Evolutionary conservation across 2,797 vertebrate genomes (phyloP).

Genomic region (Microchirus variegatus): DNA sequence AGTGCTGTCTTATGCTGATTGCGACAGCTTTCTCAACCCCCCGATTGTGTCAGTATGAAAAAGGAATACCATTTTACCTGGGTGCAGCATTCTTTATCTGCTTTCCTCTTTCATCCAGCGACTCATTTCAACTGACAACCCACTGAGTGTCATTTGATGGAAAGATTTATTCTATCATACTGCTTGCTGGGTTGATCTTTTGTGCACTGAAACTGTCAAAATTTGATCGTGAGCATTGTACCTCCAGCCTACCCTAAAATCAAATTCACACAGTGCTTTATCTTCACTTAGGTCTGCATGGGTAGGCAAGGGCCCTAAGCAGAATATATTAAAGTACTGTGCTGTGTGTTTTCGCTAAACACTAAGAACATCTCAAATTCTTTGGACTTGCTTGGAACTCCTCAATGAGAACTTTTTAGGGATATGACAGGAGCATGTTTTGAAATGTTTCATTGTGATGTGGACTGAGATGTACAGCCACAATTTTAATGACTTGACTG

Average conservation of each 20-base stretch:
- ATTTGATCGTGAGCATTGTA: constrained; percentile 55
- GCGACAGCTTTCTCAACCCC: constrained; percentile 28
- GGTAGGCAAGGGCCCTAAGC: constrained; percentile 53
- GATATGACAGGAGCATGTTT: constrained; percentile 26
- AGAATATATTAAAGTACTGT: constrained; percentile 48
- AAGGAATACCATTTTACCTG: constrained; percentile 37
- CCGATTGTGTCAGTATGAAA: constrained; percentile 40
- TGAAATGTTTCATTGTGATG: constrained; percentile 34
- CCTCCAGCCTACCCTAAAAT: constrained; percentile 61
- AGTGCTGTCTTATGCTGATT: constrained; percentile 2
- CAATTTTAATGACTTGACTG: constrained; percentile 51
- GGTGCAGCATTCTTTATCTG: constrained; percentile 43
- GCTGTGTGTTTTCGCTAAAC: constrained; percentile 37
- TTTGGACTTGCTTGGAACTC: constrained; percentile 52
- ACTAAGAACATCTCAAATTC: constrained; percentile 29
- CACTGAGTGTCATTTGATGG: constrained; percentile 60
- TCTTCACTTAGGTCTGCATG: constrained; percentile 55
- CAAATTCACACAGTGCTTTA: constrained; percentile 54
- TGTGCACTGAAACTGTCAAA: constrained; percentile 64
- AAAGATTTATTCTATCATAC: constrained; percentile 54
- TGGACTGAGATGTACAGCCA: constrained; percentile 16
- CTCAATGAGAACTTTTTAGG: constrained; percentile 37
- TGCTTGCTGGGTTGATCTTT: constrained; percentile 56
- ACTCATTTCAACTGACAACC: constrained; percentile 64
- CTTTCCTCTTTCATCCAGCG: constrained; percentile 43